These are phyloP conservation scores for Coregonus suidteri DNA, from an alignment of 2,797 vertebrate species.

Conservation along the genomic window DNA sequence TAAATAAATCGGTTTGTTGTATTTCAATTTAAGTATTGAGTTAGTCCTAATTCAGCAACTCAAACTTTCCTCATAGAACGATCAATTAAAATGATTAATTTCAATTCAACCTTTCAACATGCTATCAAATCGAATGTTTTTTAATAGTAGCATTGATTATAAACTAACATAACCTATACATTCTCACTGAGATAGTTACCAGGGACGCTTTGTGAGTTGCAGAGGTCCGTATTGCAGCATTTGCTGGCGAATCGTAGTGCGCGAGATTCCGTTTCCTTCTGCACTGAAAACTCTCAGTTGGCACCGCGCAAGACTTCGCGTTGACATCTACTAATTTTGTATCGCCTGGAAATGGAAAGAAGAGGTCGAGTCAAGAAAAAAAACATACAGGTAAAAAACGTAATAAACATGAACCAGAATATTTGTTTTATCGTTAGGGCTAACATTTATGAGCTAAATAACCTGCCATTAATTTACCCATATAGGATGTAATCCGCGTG, in stretches of 20 bases:
- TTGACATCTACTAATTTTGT: fast-evolving
- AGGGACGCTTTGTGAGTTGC: slow-evolving; percentile 37
- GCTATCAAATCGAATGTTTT: no score
- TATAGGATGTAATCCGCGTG: fast-evolving
- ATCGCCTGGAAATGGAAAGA: slow-evolving; percentile 30
- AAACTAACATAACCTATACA: no score
- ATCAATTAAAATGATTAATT: no score
- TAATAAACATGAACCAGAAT: neutral
- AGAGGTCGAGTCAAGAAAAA: neutral
- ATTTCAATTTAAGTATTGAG: no score
- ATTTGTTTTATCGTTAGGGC: neutral
- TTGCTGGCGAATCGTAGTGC: neutral
- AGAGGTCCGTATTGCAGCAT: slow-evolving; percentile 55
- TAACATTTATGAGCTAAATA: neutral
- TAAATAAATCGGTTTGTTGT: no score
- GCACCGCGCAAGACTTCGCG: slow-evolving; percentile 3
- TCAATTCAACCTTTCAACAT: no score
- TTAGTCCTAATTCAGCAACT: no score
- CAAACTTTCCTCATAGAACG: no score
- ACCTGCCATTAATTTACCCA: slow-evolving; percentile 30
- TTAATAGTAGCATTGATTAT: no score
- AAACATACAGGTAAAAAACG: neutral
- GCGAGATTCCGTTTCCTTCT: slow-evolving; percentile 32
- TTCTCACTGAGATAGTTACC: slow-evolving; percentile 44
- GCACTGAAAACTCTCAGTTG: slow-evolving; percentile 29